These are phyloP conservation scores for Poecilia wingei DNA, from an alignment of 2,797 vertebrate species.

Conservation along the genomic window DNA sequence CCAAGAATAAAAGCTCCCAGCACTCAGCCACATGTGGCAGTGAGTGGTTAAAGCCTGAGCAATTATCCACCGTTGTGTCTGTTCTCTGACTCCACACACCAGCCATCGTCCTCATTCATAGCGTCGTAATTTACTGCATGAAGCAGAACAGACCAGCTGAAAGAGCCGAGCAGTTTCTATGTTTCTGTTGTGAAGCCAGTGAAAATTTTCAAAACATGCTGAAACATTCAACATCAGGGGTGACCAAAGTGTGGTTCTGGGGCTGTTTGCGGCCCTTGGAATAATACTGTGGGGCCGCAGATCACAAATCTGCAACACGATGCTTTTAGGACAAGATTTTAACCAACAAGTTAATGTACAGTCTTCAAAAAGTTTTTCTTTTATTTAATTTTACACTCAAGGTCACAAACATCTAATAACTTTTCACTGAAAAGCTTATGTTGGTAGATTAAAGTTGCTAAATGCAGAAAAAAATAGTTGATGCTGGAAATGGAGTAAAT, in stretches of 20 bases:
- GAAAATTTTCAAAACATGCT: background rate
- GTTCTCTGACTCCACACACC: conserved; percentile 5
- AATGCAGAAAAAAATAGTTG: background rate
- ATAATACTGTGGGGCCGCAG: background rate
- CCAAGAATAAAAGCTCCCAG: conserved; percentile 58
- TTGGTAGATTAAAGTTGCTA: background rate
- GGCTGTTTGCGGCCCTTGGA: background rate
- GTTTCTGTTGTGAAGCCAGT: background rate
- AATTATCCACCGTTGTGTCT: conserved; percentile 15
- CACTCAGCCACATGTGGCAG: background rate
- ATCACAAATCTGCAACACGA: background rate
- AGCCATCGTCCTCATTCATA: conserved; percentile 11
- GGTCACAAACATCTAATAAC: background rate
- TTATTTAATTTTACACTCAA: background rate
- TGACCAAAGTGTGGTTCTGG: background rate
- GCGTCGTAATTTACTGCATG: conserved; percentile 8
- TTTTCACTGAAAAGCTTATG: background rate
- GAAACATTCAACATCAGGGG: background rate
- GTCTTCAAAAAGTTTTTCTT: background rate
- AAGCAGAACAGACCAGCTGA: background rate
- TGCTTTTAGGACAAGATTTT: background rate
- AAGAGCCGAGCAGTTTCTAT: conserved; percentile 7
- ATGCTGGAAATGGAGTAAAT: background rate
- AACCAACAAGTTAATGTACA: background rate
- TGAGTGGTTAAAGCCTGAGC: background rate